Percentiles rank a stretch among this genome's conserved stretches.
These are phyloP conservation scores for Drosophila subpulchrella DNA, from an alignment of 1,140 invertebrate species.

Conservation along the genomic window DNA sequence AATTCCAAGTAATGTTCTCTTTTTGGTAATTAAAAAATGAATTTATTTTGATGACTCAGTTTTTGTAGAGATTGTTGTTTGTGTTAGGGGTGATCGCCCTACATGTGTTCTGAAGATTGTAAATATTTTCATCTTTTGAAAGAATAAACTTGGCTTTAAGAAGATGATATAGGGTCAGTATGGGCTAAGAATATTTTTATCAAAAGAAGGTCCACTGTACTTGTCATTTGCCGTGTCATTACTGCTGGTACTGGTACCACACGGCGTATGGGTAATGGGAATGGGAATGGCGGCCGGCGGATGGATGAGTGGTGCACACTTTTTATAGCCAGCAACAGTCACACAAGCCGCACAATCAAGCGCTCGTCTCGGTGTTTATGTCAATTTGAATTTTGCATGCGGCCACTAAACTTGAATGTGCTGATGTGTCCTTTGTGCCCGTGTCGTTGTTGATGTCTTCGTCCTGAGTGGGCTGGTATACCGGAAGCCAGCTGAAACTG, in stretches of 20 bases:
- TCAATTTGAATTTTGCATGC: conserved; percentile 77
- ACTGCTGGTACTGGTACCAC: conserved; percentile 55
- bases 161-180: no score
- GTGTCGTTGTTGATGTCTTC: neutral
- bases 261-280: conserved; percentile 55
- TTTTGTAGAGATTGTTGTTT: no score
- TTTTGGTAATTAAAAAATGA: no score
- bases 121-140: no score
- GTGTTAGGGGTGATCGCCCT: no score
- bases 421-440: conserved; percentile 29
- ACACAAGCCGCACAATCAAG: conserved; percentile 76
- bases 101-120: no score
- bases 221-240: conserved; percentile 51
- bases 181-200: no score
- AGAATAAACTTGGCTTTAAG: no score
- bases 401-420: conserved; percentile 36
- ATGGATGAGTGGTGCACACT: conserved; percentile 61
- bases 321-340: conserved; percentile 76
- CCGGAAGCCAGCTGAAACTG: conserved; percentile 69
- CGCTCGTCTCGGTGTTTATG: conserved; percentile 65
- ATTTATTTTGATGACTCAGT: no score
- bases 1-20: no score
- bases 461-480: conserved; percentile 8
- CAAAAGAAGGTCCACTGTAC: conserved; percentile 18
- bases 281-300: conserved; percentile 7